Evolutionary conservation across 2,888 invertebrate species (phyloP), one percentile per base, ranked within the genome.

Genomic region (Macaria liturata): DNA sequence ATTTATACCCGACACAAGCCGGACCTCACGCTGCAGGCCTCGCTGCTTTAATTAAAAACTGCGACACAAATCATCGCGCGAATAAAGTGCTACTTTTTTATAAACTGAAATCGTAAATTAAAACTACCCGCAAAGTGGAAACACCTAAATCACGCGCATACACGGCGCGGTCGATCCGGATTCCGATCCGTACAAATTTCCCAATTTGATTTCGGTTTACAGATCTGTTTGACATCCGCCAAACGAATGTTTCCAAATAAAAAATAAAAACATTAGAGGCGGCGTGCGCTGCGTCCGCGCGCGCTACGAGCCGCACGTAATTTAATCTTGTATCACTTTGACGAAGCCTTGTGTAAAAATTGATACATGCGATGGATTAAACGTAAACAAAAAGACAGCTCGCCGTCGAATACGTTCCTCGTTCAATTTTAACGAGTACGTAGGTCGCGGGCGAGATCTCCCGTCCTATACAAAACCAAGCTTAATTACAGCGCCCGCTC

Each of bases 281-380:
- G 9, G 69, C 65, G 57, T 53, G 59, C 30, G 58, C 54, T 45
- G 40, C 64, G 64, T 69, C 64, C 70, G 59, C 70, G 71, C 71
- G 73, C 70, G 77, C 78, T 71, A 75, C 75, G 71, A 76, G 63
- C 73, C 75, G 74, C 70, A 73, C 75, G 84, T 88, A 85, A 88
- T 87, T 86, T 79, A 83, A 88, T 88, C 82, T 76, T 76, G 78
- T 76, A 79, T 80, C 84, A 81, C 85, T 86, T 88, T 87, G 86
- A 82, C 80, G 75, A 73, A 75, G 69, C 75, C 75, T 78, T 75
- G 72, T 79, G 72, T 72, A 75, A 80, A 73, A 74, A 72, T 69
- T 73, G 68, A 73, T 74, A 65, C 65, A 60, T 59, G 64, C 61
- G 62, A 67, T 64, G 60, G 71, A 71, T 75, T 70, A 62, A 67